phyloP scores from a whole-genome alignment of 2,797 vertebrate species.

The Merluccius polli region DNA sequence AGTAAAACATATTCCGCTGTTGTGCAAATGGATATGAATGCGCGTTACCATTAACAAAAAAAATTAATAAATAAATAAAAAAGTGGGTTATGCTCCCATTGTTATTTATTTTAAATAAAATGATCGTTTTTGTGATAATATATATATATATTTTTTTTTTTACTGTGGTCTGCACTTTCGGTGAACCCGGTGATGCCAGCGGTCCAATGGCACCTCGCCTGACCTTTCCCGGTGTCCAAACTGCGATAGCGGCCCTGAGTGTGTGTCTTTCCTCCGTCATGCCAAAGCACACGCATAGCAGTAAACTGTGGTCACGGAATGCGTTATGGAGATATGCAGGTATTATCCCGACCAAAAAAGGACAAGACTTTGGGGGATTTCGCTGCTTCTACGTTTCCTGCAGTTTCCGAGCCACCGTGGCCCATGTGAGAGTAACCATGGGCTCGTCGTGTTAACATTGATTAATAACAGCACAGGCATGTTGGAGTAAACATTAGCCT shows the following conservation, averaged over 20 bases:
- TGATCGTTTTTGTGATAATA: background rate
- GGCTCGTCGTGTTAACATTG: background rate
- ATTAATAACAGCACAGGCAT: background rate
- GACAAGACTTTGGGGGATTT: conserved; percentile 43
- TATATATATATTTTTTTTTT: background rate
- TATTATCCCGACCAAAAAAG: conserved; percentile 56
- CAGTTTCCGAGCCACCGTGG: conserved; percentile 18
- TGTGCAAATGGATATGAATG: background rate
- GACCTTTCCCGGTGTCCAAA: conserved; percentile 45
- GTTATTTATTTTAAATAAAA: background rate
- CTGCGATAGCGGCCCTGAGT: conserved; percentile 42
- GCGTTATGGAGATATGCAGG: conserved; percentile 54
- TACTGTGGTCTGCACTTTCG: background rate
- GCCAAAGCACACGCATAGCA: conserved; percentile 51
- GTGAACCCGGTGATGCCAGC: conserved; percentile 19
- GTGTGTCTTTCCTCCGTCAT: conserved; percentile 33
- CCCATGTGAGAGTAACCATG: background rate
- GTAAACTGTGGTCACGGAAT: conserved; percentile 53
- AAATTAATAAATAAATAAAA: too few relatives aligned
- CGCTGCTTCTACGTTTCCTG: conserved; percentile 18
- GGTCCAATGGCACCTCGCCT: conserved; percentile 46
- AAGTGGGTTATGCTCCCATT: background rate
- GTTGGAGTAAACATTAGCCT: background rate
- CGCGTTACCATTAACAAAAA: background rate
- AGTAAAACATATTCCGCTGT: background rate